Percentiles rank a stretch among this genome's conserved stretches.
Evolutionary conservation across 35 echinoderm and acorn worm genomes (phyloP).

Genomic region (Heliocidaris tuberculata): DNA sequence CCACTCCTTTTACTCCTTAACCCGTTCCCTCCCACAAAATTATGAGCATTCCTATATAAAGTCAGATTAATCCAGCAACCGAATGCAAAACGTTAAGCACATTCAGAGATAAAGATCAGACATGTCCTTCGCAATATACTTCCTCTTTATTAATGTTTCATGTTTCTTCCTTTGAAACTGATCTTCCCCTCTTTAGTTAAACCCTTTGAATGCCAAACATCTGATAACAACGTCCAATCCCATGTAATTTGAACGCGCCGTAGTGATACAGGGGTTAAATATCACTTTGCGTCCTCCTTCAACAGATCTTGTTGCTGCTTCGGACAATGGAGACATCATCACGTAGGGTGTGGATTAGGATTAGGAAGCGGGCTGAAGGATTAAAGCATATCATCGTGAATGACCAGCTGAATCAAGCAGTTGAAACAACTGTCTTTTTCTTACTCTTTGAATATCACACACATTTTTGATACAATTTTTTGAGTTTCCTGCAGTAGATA

Average conservation of each 20-base stretch:
- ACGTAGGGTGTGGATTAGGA: slow-evolving; percentile 27
- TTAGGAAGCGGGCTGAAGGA: background rate
- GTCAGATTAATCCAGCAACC: background rate
- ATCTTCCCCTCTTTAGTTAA: background rate
- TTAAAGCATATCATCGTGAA: slow-evolving; percentile 14
- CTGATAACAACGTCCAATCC: background rate
- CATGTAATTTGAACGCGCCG: background rate
- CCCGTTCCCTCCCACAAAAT: background rate
- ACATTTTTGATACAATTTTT: background rate
- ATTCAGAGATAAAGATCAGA: background rate
- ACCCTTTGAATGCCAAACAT: background rate
- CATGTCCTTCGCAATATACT: background rate
- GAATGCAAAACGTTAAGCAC: background rate
- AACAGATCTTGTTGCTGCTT: background rate
- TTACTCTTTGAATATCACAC: background rate
- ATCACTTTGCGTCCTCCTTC: background rate
- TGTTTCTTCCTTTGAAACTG: background rate
- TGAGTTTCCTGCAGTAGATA: background rate
- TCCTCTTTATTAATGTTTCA: slow-evolving; percentile 1
- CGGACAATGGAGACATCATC: background rate
- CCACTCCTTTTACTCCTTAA: background rate
- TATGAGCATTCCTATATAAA: background rate
- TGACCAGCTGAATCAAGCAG: slow-evolving; percentile 29
- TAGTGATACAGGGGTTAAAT: background rate
- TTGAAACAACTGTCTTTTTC: background rate